These are phyloP conservation scores for Drosophila koepferae DNA, from an alignment of 2,888 invertebrate species.

Conservation along the genomic window DNA sequence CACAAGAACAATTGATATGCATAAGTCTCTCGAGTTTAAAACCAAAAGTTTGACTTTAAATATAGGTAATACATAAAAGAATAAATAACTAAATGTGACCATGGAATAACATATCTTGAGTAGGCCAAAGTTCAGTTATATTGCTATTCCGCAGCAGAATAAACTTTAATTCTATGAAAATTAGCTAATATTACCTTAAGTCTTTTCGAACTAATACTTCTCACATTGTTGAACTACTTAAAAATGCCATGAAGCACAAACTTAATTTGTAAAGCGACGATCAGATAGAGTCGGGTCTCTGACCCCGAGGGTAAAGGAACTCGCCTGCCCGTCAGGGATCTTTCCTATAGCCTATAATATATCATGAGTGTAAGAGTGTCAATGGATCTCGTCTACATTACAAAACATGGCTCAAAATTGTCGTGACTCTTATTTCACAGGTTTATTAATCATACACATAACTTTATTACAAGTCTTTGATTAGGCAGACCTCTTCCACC, in stretches of 20 bases:
- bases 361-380: slow-evolving; percentile 33
- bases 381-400: slow-evolving; percentile 25
- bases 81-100: not conserved
- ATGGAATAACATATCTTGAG: not conserved
- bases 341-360: slow-evolving; percentile 16
- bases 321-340: slow-evolving; percentile 3
- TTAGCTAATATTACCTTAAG: not conserved
- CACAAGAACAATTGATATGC: slow-evolving; percentile 55
- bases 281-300: slow-evolving; percentile 25
- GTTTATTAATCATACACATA: slow-evolving; percentile 13
- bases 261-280: slow-evolving; percentile 21
- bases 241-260: slow-evolving; percentile 30
- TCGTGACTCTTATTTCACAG: no score
- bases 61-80: not conserved
- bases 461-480: not conserved
- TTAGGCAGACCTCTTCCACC: slow-evolving; percentile 15
- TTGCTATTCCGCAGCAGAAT: not conserved
- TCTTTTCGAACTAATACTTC: slow-evolving; percentile 15
- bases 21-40: slow-evolving; percentile 26
- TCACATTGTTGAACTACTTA: slow-evolving; percentile 32
- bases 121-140: not conserved
- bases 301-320: slow-evolving; percentile 31
- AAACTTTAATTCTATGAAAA: not conserved
- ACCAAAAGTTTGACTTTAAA: not conserved
- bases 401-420: no score